Percentiles rank a stretch among this genome's conserved stretches.
Conservation (phyloP, 2,113 vertebrate species). For the Argyrosomus japonicus region DNA sequence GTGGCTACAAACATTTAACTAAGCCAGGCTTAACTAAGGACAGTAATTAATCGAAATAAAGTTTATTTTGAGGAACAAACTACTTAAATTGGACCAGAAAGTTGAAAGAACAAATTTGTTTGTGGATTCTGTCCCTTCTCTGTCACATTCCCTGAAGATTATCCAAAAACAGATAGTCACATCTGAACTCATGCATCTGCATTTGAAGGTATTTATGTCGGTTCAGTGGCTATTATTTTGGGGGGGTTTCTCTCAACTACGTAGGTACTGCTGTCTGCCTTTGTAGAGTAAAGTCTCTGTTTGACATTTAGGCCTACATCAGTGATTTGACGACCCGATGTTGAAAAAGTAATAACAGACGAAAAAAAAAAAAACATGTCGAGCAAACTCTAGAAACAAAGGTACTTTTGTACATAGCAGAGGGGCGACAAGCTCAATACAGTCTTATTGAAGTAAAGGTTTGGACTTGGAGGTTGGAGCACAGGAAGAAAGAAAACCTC, state of each 20-base stretch:
- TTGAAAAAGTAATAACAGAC: constrained; percentile 27
- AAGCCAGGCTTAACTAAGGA: too few species aligned
- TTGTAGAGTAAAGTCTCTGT: neutral
- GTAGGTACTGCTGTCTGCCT: neutral
- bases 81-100: too few species aligned
- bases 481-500: constrained; percentile 63
- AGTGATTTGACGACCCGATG: neutral
- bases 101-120: neutral
- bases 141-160: too few species aligned
- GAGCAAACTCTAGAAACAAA: constrained; percentile 52
- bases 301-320: neutral
- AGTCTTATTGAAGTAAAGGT: constrained; percentile 33
- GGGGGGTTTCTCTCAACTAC: neutral
- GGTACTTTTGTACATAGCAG: constrained; percentile 32
- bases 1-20: too few species aligned
- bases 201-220: neutral
- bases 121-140: too few species aligned
- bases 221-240: neutral
- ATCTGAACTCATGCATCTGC: neutral
- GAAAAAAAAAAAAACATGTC: constrained; percentile 8
- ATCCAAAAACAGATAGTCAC: neutral
- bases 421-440: constrained; percentile 19
- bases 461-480: constrained; percentile 33
- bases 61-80: too few species aligned
- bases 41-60: too few species aligned